phyloP scores from a whole-genome alignment of 2,797 vertebrate genomes.

The Cyclura pinguis region DNA sequence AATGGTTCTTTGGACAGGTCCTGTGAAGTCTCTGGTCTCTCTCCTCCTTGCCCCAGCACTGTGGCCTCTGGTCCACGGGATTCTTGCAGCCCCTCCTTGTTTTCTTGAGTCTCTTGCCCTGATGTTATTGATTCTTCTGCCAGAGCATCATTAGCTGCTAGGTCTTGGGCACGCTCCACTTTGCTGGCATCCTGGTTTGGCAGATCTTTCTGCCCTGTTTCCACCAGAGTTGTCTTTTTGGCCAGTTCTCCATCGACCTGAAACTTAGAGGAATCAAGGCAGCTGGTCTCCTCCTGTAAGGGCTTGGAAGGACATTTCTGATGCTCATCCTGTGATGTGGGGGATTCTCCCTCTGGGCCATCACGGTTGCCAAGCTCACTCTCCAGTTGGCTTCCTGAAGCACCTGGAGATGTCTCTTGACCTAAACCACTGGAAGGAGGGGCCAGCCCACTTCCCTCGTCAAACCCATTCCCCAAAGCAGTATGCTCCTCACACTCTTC shows the following conservation, averaged over 20 bases:
- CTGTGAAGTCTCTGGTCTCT: not conserved
- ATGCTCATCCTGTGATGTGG: constrained; percentile 1
- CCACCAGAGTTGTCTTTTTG: not conserved
- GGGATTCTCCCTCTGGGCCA: constrained; percentile 33
- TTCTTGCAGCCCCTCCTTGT: not conserved
- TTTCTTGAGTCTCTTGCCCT: not conserved
- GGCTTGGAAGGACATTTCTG: not conserved
- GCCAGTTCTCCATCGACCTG: not conserved
- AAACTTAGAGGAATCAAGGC: not conserved
- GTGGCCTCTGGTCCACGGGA: not conserved
- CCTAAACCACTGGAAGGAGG: not conserved
- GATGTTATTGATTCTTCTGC: not conserved
- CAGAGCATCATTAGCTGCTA: not conserved
- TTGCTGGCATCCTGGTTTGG: constrained; percentile 24
- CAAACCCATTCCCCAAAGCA: not conserved
- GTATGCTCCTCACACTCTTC: not conserved
- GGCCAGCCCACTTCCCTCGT: not conserved
- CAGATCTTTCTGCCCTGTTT: not conserved
- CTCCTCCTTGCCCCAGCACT: not conserved
- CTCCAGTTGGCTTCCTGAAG: not conserved
- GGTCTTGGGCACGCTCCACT: constrained; percentile 29
- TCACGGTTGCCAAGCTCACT: constrained; percentile 15
- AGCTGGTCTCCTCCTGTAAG: not conserved
- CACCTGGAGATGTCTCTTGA: not conserved
- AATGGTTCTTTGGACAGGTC: not conserved